phyloP scores from a whole-genome alignment of 2,113 vertebrate genomes.

The Pollachius pollachius region DNA sequence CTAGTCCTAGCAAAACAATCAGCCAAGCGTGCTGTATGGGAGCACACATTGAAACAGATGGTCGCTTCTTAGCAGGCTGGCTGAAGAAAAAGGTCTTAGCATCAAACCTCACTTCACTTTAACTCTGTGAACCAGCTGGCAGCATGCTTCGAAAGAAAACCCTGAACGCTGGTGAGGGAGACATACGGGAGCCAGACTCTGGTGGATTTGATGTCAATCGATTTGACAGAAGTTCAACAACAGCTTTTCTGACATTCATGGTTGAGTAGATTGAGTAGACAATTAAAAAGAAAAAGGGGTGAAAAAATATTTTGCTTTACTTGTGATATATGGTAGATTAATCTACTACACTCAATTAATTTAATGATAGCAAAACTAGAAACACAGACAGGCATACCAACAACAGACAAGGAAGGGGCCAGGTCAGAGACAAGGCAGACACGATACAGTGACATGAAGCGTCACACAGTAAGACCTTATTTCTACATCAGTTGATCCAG shows the following conservation, averaged over 20 bases:
- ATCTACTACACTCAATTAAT: no score
- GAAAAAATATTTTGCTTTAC: no score
- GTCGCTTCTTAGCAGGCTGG: constrained; percentile 45
- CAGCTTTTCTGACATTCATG: no score
- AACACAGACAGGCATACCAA: neutral
- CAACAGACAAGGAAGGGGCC: neutral
- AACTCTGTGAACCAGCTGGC: constrained; percentile 45
- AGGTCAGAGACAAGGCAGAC: neutral
- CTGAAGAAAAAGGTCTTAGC: constrained; percentile 52
- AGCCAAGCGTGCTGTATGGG: constrained; percentile 34
- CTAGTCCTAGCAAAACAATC: neutral
- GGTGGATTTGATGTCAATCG: neutral
- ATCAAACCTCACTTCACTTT: constrained; percentile 58
- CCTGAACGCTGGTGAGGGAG: constrained; percentile 18
- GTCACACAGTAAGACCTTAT: constrained; percentile 9
- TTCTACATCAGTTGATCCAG: constrained; percentile 3
- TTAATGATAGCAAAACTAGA: neutral
- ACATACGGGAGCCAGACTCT: neutral
- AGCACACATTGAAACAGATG: constrained; percentile 56
- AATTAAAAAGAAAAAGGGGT: no score
- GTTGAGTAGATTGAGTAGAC: no score
- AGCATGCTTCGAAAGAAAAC: constrained; percentile 37
- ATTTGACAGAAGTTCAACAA: neutral
- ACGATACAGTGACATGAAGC: neutral
- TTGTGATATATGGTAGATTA: no score